Evolutionary conservation across 2,113 vertebrate species (phyloP).

Genomic region (Panthera leo): DNA sequence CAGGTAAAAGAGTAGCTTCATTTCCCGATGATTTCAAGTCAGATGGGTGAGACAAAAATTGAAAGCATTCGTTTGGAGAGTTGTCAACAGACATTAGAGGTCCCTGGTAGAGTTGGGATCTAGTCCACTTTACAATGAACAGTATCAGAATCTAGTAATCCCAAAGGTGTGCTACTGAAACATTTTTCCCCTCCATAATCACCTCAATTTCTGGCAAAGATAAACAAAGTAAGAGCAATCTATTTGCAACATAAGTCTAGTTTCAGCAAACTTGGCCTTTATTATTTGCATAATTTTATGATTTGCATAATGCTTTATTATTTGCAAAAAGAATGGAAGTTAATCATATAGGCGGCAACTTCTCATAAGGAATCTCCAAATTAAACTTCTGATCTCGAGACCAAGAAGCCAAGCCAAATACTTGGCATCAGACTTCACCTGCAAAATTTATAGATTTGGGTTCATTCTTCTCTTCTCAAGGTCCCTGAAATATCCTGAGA

Average conservation of each 20-base stretch:
- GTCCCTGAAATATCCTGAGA: not conserved
- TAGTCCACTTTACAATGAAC: not conserved
- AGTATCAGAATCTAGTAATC: not conserved
- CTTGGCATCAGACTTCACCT: not conserved
- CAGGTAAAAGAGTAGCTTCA: not conserved
- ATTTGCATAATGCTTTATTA: not conserved
- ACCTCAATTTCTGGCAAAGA: not conserved
- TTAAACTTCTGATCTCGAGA: not conserved
- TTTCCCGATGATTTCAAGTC: not conserved
- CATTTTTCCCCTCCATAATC: not conserved
- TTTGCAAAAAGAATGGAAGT: not conserved
- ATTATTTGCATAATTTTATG: not conserved
- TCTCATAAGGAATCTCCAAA: not conserved
- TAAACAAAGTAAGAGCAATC: not conserved
- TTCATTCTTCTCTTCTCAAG: not conserved
- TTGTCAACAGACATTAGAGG: not conserved
- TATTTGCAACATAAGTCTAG: not conserved
- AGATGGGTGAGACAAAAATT: not conserved
- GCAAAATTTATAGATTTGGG: not conserved
- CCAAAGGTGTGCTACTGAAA: not conserved
- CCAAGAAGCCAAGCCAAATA: not conserved
- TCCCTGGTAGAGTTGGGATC: not conserved
- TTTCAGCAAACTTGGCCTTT: not conserved
- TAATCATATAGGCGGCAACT: not conserved
- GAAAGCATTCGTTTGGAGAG: not conserved